Evolutionary conservation across 2,113 vertebrate species (phyloP), one percentile per base, ranked within the genome.

Genomic region (Seriola rivoliana): DNA sequence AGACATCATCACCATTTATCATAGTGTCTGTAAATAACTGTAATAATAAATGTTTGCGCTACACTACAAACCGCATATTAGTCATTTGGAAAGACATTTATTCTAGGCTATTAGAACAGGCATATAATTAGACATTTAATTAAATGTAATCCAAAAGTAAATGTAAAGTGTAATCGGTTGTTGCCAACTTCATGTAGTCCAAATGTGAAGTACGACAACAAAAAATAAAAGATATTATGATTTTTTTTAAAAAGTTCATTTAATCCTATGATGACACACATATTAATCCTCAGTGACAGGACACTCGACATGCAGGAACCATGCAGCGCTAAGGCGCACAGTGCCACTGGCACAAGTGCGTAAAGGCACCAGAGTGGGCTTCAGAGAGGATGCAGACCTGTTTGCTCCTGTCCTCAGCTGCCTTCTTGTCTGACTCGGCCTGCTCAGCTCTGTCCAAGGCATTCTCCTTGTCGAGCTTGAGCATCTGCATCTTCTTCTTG

Each of bases 401-500:
- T 92, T 99, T 99, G 97, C 98, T 98, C 73, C 96, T 94, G 92
- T 99, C 97, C 94, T 99, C 98, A 1, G 98, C 94, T 71, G 95
- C 97, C 87, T 99, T 99, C 95, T 99, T 99, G 83, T 99, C 98
- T 34, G 97, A 97, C 86, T 99, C 98, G 29, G 98, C 97, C 92
- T 98, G 97, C 92, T 99, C 98, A 4, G 98, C 98, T 93, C 98
- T 96, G 91, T 99, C 98, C 96, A 99, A 91, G 93, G 97, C 98
- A 11, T 97, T 99, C 91, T 99, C 98, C 96, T 99, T 99, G 97
- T 99, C 98, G 89, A 99, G 96, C 94, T 99, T 99, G 82, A 99
- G 96, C 98, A 99, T 99, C 95, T 98, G 98, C 98, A 99, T 99
- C 97, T 99, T 99, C 95, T 99, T 99, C 97, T 99, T 99, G 95